Base-by-base conservation (phyloP, 1,140 invertebrate genomes). In the Drosophila ogumai region DNA sequence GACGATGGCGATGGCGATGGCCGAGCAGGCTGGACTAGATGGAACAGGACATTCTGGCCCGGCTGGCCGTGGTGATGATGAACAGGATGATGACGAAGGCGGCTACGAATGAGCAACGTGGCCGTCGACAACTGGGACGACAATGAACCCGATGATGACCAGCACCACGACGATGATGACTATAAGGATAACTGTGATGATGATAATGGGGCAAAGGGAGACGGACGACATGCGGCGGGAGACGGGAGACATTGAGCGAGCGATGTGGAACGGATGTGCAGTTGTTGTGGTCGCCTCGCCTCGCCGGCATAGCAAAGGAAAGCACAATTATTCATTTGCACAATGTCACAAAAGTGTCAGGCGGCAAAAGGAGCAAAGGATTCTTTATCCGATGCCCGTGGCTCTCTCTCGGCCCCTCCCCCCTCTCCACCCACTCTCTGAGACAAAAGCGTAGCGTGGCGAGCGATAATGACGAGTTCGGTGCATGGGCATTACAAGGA, bases 261-360 rank as follows among this genome's bases (percentile, higher is more conserved):
- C 84, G 82, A 87, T 88, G 76, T 87, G 84, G 84, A 87, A 87
- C 84, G 84, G 84, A 87, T 88, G 84, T 87, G 84, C 80, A 87
- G 84, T 84, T 90, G 85, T 88, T 88, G 84, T 87, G 84, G 84
- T 87, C 52, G 66, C 58, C 44, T 50, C 75, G 67, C 38, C 43
- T 43, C 50, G 63, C 64, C 73, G 80, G 49, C 63, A 71, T 47
- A 68, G 72, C 76, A 87, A 80, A 87, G 84, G 82, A 85, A 87
- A 87, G 84, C 84, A 87, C 84, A 87, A 87, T 87, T 87, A 87
- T 87, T 87, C 84, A 87, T 87, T 87, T 87, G 84, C 84, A 87
- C 84, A 87, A 87, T 87, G 84, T 87, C 84, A 87, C 80, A 87
- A 87, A 87, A 87, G 84, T 87, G 84, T 87, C 84, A 87, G 80